phyloP scores from a whole-genome alignment of 53 echinoderm and acorn worm species.

The Glandiceps talaboti region DNA sequence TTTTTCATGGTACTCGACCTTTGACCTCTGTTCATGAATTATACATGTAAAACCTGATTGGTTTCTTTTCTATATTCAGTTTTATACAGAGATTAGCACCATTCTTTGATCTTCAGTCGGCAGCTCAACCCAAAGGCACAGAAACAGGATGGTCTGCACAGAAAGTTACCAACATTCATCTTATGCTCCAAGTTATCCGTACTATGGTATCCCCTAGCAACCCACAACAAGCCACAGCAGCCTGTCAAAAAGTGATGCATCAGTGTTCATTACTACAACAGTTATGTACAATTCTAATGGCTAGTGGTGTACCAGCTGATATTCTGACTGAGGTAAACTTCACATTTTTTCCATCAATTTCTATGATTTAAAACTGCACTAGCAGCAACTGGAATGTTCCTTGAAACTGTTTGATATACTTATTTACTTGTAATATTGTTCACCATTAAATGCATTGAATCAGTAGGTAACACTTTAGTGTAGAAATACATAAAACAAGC shows the following conservation, averaged over 20 bases:
- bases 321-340: slow-evolving; percentile 98
- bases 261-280: slow-evolving; percentile 86
- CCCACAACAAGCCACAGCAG: slow-evolving; percentile 76
- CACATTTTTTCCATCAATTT: too few relatives aligned
- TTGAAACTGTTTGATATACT: background rate
- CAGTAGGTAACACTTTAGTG: background rate
- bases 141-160: slow-evolving; percentile 59
- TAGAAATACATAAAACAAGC: too few relatives aligned
- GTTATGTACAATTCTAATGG: slow-evolving; percentile 79
- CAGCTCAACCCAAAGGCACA: slow-evolving; percentile 6
- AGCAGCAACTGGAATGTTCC: background rate
- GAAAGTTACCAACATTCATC: slow-evolving; percentile 84
- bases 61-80: slow-evolving; percentile 15
- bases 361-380: too few relatives aligned
- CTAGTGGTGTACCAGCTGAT: slow-evolving; percentile 94
- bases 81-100: slow-evolving; percentile 64
- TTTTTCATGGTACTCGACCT: too few relatives aligned
- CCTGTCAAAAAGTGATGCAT: slow-evolving; percentile 90
- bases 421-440: background rate
- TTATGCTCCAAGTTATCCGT: slow-evolving; percentile 80
- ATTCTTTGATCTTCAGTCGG: slow-evolving; percentile 63
- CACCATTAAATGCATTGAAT: background rate
- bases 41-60: too few relatives aligned
- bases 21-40: too few relatives aligned
- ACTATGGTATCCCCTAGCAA: slow-evolving; percentile 91